These are phyloP conservation scores for Trachelipus rathkii DNA, from an alignment of 1,140 invertebrate genomes.

Conservation along the genomic window DNA sequence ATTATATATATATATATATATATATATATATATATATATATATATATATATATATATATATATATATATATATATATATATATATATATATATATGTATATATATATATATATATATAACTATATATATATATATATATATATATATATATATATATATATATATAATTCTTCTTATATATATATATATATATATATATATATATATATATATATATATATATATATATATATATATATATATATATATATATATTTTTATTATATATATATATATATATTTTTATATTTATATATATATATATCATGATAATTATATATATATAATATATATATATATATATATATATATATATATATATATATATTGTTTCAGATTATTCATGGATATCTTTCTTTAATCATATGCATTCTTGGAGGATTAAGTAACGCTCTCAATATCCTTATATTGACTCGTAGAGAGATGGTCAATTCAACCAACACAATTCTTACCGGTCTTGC, in stretches of 20 bases:
- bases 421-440: constrained; percentile 87
- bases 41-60: too few species aligned
- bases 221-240: constrained; percentile 15
- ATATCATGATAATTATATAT: background rate
- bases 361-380: constrained; percentile 43
- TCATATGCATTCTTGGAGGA: constrained; percentile 80
- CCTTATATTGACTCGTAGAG: constrained; percentile 76
- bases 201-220: constrained; percentile 15
- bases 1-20: too few species aligned
- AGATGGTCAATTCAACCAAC: constrained; percentile 79
- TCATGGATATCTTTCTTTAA: constrained; percentile 65
- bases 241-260: constrained; percentile 6
- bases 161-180: too few species aligned
- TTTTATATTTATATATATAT: background rate
- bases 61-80: too few species aligned
- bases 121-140: too few species aligned
- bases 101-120: too few species aligned
- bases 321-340: constrained; percentile 15
- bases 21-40: too few species aligned
- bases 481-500: constrained; percentile 74
- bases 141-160: too few species aligned
- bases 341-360: constrained; percentile 15
- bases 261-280: constrained; percentile 15
- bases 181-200: background rate
- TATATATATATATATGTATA: too few species aligned